Evolutionary conservation across 2,113 vertebrate genomes (phyloP), one percentile per base, ranked within the genome.

Genomic region (Muntiacus muntjak): DNA sequence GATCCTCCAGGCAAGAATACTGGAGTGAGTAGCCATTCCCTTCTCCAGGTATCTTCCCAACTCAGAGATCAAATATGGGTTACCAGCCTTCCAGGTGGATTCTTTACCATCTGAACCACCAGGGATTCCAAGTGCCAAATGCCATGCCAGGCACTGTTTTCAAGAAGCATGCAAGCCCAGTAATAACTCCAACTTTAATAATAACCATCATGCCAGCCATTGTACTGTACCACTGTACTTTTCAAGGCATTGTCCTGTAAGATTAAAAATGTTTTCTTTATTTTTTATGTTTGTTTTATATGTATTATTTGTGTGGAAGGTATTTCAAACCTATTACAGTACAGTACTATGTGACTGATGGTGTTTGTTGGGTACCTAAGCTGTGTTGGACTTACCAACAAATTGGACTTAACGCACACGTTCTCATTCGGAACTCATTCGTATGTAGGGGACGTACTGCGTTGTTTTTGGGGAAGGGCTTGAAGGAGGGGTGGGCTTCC

Each of bases 401-500:
- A 76, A 76, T 62, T 62, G 26, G 28, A 62, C 14, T 76, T 43
- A 40, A 40, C 2, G 0, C 13, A 43, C 0, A 3, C 1, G 1
- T 76, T 76, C 36, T 76, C 23, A 76, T 74, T 40, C 1, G 0
- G 67, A 74, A 74, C 2, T 74, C 36, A 40, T 76, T 76, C 1
- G 0, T 76, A 76, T 43, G 12, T 14, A 76, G 6, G 23, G 36
- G 23, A 43, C 36, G 43, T 76, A 14, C 21, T 76, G 12, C 25
- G 15, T 71, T 52, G 43, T 78, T 71, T 97, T 36, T 87, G 91
- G 52, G 78, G 81, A 93, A 54, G 30, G 47, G 10, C 64, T 36
- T 71, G 87, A 74, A 55, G 71, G 45, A 60, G 54, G 16, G 50
- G 23, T n/a, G 13, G 21, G 26, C 11, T 95, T 36, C 33, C 57